These are phyloP conservation scores for Cottoperca gobio DNA, from an alignment of 2,797 vertebrate genomes.

Conservation along the genomic window DNA sequence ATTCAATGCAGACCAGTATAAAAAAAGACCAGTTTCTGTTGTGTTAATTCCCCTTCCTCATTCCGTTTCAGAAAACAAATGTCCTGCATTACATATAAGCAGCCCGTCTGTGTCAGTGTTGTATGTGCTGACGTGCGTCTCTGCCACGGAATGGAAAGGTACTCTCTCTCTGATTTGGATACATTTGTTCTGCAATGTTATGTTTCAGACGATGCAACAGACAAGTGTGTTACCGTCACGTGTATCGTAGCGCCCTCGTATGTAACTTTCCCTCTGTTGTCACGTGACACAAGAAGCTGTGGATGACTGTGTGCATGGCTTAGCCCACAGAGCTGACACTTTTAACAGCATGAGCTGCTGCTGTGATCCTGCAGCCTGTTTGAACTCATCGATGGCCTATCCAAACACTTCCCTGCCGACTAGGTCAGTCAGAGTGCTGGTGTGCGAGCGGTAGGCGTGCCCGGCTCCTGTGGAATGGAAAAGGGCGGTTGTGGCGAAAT, in stretches of 20 bases:
- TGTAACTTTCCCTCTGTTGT: slow-evolving; percentile 2
- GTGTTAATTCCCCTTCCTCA: background rate
- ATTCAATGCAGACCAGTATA: slow-evolving; percentile 31
- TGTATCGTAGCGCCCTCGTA: too few relatives aligned
- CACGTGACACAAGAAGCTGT: slow-evolving; percentile 1
- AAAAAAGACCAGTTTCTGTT: background rate
- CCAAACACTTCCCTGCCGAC: slow-evolving; percentile 11
- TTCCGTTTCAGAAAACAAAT: slow-evolving; percentile 6
- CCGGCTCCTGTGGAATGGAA: background rate
- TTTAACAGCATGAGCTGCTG: background rate
- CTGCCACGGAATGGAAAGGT: slow-evolving; percentile 23
- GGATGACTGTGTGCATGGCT: background rate
- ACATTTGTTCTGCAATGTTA: background rate
- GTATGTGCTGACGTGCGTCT: slow-evolving; percentile 3
- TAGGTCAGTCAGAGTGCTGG: background rate
- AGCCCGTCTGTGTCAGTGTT: slow-evolving; percentile 1
- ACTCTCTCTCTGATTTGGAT: slow-evolving; percentile 16
- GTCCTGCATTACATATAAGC: slow-evolving; percentile 25
- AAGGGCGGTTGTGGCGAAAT: background rate
- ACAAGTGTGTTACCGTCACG: too few relatives aligned
- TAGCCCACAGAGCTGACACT: background rate
- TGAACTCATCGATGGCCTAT: background rate
- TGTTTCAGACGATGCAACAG: slow-evolving; percentile 4
- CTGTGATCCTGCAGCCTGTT: background rate
- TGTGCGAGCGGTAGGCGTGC: background rate